These are phyloP conservation scores for Psammodynastes pulverulentus DNA, from an alignment of 2,113 vertebrate genomes.

Conservation along the genomic window DNA sequence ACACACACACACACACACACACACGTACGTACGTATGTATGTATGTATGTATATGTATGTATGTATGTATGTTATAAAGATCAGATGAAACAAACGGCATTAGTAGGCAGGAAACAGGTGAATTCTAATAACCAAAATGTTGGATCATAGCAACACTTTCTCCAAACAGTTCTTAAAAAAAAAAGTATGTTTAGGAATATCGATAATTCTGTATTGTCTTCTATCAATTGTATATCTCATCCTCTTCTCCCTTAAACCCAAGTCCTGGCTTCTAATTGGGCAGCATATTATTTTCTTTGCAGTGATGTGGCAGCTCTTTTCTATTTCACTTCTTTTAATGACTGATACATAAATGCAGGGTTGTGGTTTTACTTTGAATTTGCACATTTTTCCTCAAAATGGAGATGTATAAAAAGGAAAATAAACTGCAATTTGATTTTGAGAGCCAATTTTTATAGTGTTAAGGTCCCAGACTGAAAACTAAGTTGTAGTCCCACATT, in stretches of 20 bases:
- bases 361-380: constrained; percentile 24
- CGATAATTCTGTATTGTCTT: neutral
- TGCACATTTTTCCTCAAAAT: constrained; percentile 1
- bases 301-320: neutral
- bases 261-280: neutral
- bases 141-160: neutral
- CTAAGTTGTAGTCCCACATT: too few species aligned
- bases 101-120: neutral
- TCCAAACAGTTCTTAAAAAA: neutral
- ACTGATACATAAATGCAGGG: constrained; percentile 1
- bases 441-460: too few species aligned
- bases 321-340: neutral
- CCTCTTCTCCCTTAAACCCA: neutral
- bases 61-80: neutral
- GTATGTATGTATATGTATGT: too few species aligned
- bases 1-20: too few species aligned
- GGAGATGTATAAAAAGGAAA: constrained; percentile 27
- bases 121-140: neutral
- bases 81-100: neutral
- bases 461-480: too few species aligned
- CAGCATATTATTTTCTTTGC: neutral
- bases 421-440: constrained; percentile 18
- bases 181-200: neutral
- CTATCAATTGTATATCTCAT: neutral
- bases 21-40: too few species aligned